phyloP scores from a whole-genome alignment of 1,140 invertebrate species.

The Habropoda laboriosa region DNA sequence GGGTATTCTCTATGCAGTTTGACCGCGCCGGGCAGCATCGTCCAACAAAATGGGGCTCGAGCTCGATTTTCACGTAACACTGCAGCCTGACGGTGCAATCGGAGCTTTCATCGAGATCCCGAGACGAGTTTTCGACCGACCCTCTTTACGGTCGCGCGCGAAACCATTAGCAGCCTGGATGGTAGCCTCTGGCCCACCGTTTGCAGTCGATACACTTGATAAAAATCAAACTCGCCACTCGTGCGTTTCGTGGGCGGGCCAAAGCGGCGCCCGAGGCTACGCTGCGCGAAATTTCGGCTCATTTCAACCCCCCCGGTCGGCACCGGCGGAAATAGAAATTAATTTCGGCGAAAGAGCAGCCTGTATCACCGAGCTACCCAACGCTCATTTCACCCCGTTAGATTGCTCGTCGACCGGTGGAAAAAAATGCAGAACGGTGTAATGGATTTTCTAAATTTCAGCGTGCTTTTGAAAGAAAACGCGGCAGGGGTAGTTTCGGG shows the following conservation, averaged over 20 bases:
- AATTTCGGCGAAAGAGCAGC: slow-evolving; percentile 28
- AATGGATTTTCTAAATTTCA: too few species aligned
- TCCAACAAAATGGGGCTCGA: too few species aligned
- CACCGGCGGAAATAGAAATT: slow-evolving; percentile 40
- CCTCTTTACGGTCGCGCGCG: neutral
- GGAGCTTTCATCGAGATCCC: slow-evolving; percentile 36
- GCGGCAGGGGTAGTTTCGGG: neutral
- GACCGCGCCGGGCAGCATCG: too few species aligned
- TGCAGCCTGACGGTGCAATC: slow-evolving; percentile 28
- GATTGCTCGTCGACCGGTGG: too few species aligned
- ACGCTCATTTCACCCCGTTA: too few species aligned
- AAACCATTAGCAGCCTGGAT: neutral
- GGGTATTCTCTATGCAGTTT: too few species aligned
- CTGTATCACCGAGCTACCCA: too few species aligned
- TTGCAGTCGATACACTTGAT: slow-evolving; percentile 54
- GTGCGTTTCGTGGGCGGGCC: neutral
- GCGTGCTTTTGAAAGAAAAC: too few species aligned
- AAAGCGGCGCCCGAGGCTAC: slow-evolving; percentile 11
- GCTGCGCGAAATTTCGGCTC: slow-evolving; percentile 32
- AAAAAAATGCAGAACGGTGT: too few species aligned
- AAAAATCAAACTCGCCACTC: slow-evolving; percentile 60
- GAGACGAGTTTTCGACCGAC: slow-evolving; percentile 27
- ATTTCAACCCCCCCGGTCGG: neutral
- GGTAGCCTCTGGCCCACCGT: slow-evolving; percentile 27
- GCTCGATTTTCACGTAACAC: slow-evolving; percentile 45